Percentiles rank a stretch among this genome's conserved stretches.
phyloP scores from a whole-genome alignment of 2,888 invertebrate species.

The Drosophila robusta region DNA sequence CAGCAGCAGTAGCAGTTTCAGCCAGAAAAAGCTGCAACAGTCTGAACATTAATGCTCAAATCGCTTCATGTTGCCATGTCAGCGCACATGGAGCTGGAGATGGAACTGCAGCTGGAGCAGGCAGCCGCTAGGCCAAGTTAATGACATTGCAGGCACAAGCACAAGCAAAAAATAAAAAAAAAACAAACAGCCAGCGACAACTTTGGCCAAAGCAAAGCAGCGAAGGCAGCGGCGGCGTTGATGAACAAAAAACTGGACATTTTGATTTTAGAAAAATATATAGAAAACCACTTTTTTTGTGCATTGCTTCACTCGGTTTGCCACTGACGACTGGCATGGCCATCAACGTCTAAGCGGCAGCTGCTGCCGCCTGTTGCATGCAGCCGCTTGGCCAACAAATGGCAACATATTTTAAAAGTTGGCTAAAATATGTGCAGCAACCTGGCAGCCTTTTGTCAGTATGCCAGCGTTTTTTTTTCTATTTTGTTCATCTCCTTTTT shows the following conservation, averaged over 20 bases:
- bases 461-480: conserved; percentile 21
- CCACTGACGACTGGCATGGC: conserved; percentile 59
- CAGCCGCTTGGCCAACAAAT: conserved; percentile 42
- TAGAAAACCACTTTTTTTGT: conserved; percentile 79
- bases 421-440: conserved; percentile 75
- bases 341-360: conserved; percentile 66
- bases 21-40: conserved; percentile 44
- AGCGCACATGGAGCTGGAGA: conserved; percentile 58
- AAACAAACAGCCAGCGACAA: conserved; percentile 63
- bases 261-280: conserved; percentile 83
- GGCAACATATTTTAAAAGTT: conserved; percentile 71
- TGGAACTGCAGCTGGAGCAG: conserved; percentile 34
- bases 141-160: conserved; percentile 73
- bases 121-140: conserved; percentile 67
- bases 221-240: conserved; percentile 63
- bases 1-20: conserved; percentile 5
- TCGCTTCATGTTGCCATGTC: conserved; percentile 82
- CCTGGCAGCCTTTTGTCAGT: conserved; percentile 40
- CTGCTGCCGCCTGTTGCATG: conserved; percentile 53
- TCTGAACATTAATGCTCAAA: conserved; percentile 82
- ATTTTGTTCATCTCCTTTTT: conserved; percentile 8
- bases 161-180: conserved; percentile 23
- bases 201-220: conserved; percentile 73
- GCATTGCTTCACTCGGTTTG: conserved; percentile 15
- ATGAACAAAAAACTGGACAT: conserved; percentile 81